Evolutionary conservation across 2,797 vertebrate species (phyloP), one percentile per base, ranked within the genome.

Genomic region (Helicolenus hilgendorfi): DNA sequence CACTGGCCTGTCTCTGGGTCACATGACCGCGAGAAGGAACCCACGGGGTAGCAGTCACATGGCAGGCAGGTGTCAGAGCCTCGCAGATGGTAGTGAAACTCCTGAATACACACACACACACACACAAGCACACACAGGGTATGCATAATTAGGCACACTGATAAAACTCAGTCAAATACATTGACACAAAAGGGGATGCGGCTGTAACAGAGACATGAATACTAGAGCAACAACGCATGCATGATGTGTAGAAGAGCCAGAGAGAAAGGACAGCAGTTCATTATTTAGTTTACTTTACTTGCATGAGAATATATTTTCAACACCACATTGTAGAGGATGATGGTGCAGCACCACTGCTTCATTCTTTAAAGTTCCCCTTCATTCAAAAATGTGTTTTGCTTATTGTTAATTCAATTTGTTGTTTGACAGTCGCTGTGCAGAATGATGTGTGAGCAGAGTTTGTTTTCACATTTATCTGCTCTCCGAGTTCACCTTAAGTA

Each of bases 11-110:
- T 97, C 90, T 99, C 98, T 67, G 94, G 96, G 93, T 99, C 98
- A 55, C 99, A 99, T 72, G 99, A 98, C 69, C 99, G 97, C 0
- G 98, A 99, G 79, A 99, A 98, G 88, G 99, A 99, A 90, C 99
- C 99, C 85, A 99, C 97, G 0, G 99, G 99, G 94, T 99, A 99
- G 97, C 99, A 99, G 97, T 99, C 99, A 4, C 99, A 99, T 0
- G 99, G 98, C 89, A 98, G 96, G 92, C 99, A 99, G 24, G 96
- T 91, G 84, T 99, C 98, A 1, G 98, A 98, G 94, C 97, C 96
- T 73, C 96, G 96, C 0, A 96, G 98, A 26, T 45, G 98, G 88
- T 99, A 99, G 95, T 99, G 98, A 96, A 99, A 99, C 94, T 99
- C 99, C 99, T 99, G 74, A 70, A 81, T 0, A 89, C 26, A 85